Base-by-base conservation (phyloP, 2,113 vertebrate species). In the Thunnus thynnus region DNA sequence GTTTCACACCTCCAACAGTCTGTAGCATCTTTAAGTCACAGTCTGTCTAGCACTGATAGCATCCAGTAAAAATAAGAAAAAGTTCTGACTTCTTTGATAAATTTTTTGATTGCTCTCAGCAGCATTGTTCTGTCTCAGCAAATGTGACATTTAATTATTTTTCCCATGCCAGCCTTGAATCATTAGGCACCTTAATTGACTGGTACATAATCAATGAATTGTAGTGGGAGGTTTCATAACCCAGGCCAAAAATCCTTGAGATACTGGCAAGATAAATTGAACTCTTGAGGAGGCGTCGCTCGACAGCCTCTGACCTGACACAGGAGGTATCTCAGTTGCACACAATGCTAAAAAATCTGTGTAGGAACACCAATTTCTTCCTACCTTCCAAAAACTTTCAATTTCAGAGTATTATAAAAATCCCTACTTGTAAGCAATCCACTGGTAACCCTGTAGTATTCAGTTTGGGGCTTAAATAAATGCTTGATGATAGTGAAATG, bases 121-220 rank as follows among this genome's bases (percentile, higher is more conserved):
- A 46, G 16, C n/a, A 17, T 68, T 62, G 67, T 47, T 69, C 63
- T 30, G 12, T 78, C 48, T 54, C 55, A 36, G 30, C 44, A 41
- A 84, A 50, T 20, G 36, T 63, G 57, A 32, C 18, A 25, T 64
- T 56, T 60, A 8, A 58, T 71, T 71, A 0, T 25, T 71, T 63
- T 48, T 22, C 32, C 63, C 62, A 44, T 41, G 41, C 50, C 63
- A 20, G 44, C 36, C 30, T 57, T 63, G 57, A 78, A 27, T 68
- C 74, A 60, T 68, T 58, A 52, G 68, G 27, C 46, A 44, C 50
- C 27, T 47, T 61, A 56, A 71, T 48, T 58, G 60, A 58, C 78
- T 64, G 22, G 13, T 30, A 76, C 57, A 56, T 48, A 52, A 41
- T 55, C 64, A 66, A 51, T 72, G 61, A 41, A 81, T 79, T 22